These are phyloP conservation scores for Paralichthys olivaceus DNA, from an alignment of 2,113 vertebrate species.

Conservation along the genomic window DNA sequence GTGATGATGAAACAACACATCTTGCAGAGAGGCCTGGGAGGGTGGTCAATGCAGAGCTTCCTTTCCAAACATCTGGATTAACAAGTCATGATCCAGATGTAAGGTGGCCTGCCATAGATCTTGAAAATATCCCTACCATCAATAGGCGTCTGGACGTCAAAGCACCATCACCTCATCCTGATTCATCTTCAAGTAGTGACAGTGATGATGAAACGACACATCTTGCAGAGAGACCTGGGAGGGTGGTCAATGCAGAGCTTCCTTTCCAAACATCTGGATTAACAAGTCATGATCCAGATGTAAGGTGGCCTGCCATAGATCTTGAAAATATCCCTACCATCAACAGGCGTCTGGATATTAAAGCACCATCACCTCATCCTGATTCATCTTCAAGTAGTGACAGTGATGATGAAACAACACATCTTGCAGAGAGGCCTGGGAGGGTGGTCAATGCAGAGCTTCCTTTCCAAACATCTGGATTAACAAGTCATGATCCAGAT, in stretches of 20 bases:
- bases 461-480: not conserved
- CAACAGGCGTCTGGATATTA: conserved; percentile 37
- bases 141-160: conserved; percentile 31
- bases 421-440: no score
- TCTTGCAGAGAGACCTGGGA: not conserved
- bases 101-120: not conserved
- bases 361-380: not conserved
- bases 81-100: not conserved
- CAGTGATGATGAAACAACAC: conserved; percentile 10
- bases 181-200: conserved; percentile 17
- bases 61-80: conserved; percentile 3
- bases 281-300: not conserved
- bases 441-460: not conserved
- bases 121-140: not conserved
- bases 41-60: not conserved
- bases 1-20: conserved; percentile 26
- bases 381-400: conserved; percentile 33
- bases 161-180: not conserved
- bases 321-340: not conserved
- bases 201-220: conserved; percentile 6
- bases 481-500: not conserved
- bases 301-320: not conserved
- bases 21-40: not conserved
- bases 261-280: not conserved
- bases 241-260: not conserved